A percentile compares a stretch with the other conserved stretches of the same genome.
Evolutionary conservation across 2,113 vertebrate species (phyloP).

Genomic region (Onychostoma macrolepis): DNA sequence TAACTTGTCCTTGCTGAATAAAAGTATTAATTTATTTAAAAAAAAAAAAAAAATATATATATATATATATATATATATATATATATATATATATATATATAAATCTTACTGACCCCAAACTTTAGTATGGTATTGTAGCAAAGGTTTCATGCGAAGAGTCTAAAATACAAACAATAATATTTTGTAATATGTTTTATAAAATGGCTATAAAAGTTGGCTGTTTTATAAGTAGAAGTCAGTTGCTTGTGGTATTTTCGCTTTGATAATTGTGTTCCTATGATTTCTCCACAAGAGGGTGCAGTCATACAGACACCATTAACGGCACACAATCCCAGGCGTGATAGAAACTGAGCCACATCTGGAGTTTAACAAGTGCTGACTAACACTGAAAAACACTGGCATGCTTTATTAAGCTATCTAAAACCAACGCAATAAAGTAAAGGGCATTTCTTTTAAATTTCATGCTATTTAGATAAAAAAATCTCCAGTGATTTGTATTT

Average conservation of each 20-base stretch:
- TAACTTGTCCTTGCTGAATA: not conserved
- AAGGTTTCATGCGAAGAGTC: not conserved
- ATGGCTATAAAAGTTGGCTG: not conserved
- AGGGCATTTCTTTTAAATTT: not conserved
- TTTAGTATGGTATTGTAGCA: not conserved
- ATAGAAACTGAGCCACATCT: too few relatives aligned
- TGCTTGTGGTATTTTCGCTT: not conserved
- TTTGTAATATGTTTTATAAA: too few relatives aligned
- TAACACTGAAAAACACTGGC: not conserved
- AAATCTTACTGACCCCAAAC: not conserved
- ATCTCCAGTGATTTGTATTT: too few relatives aligned
- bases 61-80: too few relatives aligned
- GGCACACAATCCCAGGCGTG: not conserved
- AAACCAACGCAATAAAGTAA: not conserved
- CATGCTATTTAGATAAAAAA: not conserved
- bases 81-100: too few relatives aligned
- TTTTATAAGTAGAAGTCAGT: not conserved
- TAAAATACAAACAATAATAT: not conserved
- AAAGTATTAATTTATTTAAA: not conserved
- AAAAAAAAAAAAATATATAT: too few relatives aligned
- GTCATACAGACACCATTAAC: not conserved
- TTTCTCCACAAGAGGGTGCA: constrained; percentile 44
- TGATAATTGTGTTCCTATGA: not conserved
- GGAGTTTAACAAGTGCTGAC: not conserved
- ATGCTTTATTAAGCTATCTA: not conserved